Percentiles rank a stretch among this genome's conserved stretches.
Evolutionary conservation across 2,797 vertebrate genomes (phyloP).

Genomic region (Lagocephalus sceleratus): DNA sequence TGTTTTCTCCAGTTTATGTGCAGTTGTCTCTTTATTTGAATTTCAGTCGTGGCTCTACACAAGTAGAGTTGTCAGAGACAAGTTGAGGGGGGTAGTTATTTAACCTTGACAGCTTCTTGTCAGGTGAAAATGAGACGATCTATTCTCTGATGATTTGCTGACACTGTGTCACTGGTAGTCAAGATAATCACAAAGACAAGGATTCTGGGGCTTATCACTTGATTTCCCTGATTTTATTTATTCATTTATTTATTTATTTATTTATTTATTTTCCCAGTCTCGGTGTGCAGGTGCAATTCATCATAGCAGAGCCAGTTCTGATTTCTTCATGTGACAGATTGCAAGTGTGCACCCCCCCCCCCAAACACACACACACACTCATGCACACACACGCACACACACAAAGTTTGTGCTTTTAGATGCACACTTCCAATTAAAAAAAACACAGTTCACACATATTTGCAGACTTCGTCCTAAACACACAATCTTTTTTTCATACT

Average conservation of each 20-base stretch:
- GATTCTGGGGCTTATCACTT: conserved; percentile 6
- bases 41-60: conserved; percentile 9
- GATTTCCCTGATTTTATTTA: too few relatives aligned
- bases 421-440: conserved; percentile 31
- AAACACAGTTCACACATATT: not conserved
- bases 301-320: conserved; percentile 31
- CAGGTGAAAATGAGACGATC: conserved; percentile 48
- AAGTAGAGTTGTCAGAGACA: conserved; percentile 20
- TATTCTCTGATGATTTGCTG: conserved; percentile 30
- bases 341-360: conserved; percentile 21
- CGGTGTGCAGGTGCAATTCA: conserved; percentile 27
- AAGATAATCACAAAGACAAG: not conserved
- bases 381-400: too few relatives aligned
- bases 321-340: conserved; percentile 60
- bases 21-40: conserved; percentile 16
- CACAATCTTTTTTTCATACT: too few relatives aligned
- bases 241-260: too few relatives aligned
- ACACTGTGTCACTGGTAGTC: conserved; percentile 9
- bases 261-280: too few relatives aligned
- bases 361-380: too few relatives aligned
- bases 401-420: conserved; percentile 49
- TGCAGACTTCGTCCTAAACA: too few relatives aligned
- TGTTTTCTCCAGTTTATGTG: conserved; percentile 21
- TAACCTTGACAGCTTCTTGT: conserved; percentile 19
- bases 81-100: conserved; percentile 23